Evolutionary conservation across 2,113 vertebrate genomes (phyloP).

Genomic region (Callocephalon fimbriatum): DNA sequence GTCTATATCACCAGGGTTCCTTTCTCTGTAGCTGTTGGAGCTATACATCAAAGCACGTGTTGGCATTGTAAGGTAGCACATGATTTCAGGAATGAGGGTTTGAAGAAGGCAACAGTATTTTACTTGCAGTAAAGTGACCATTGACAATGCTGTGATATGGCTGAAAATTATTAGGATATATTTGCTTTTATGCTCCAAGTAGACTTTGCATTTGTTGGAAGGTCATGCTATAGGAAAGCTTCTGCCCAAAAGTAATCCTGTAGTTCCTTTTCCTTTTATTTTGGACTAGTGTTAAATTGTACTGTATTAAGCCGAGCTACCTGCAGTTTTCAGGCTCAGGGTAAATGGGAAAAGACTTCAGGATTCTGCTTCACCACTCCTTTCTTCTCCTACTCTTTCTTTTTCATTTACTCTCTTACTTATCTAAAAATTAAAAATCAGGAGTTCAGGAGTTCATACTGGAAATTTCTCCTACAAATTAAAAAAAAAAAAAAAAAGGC

Average conservation of each 20-base stretch:
- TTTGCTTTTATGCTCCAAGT: neutral
- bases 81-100: neutral
- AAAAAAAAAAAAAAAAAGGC: neutral
- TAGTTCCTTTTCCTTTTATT: neutral
- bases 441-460: neutral
- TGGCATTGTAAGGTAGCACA: neutral
- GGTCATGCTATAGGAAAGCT: neutral
- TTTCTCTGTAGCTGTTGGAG: neutral
- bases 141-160: neutral
- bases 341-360: neutral
- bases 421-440: neutral
- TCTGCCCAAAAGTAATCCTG: neutral
- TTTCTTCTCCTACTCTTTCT: neutral
- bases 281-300: neutral
- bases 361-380: neutral
- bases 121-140: neutral
- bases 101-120: neutral
- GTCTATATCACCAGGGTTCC: neutral
- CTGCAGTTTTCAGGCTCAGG: neutral
- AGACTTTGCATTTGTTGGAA: neutral
- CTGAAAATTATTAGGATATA: neutral
- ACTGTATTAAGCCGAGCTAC: neutral
- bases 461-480: neutral
- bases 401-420: neutral
- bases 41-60: accelerated